phyloP scores from a whole-genome alignment of 2,888 invertebrate genomes.

The Amphipyra berbera region DNA sequence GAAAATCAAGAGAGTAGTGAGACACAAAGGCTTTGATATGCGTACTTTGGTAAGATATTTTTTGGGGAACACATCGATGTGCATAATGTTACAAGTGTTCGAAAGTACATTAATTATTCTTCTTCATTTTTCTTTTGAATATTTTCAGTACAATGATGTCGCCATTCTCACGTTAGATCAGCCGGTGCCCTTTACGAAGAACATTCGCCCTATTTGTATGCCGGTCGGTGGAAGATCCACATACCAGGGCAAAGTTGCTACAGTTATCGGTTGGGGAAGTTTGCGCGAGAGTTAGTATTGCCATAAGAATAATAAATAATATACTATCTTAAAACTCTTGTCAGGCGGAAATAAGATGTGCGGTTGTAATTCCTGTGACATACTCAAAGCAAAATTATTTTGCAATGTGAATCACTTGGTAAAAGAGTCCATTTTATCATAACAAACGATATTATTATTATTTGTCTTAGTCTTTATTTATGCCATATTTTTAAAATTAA shows the following conservation, averaged over 20 bases:
- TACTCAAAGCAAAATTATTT: slow-evolving; percentile 3
- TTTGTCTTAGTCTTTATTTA: too few relatives aligned
- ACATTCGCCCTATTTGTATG: slow-evolving; percentile 94
- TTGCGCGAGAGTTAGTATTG: slow-evolving; percentile 92
- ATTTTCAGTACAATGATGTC: slow-evolving; percentile 94
- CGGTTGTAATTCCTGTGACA: too few relatives aligned
- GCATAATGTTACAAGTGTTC: too few relatives aligned
- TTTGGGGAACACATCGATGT: too few relatives aligned
- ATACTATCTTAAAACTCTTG: too few relatives aligned
- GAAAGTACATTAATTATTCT: not conserved
- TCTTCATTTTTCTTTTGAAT: too few relatives aligned
- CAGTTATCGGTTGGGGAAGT: slow-evolving; percentile 97
- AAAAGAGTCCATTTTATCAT: slow-evolving; percentile 11
- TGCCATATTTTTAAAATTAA: slow-evolving; percentile 7
- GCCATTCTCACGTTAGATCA: slow-evolving; percentile 94
- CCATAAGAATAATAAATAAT: not conserved
- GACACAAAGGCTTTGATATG: slow-evolving; percentile 95
- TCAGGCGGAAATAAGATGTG: too few relatives aligned
- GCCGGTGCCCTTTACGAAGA: slow-evolving; percentile 92
- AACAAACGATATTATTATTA: slow-evolving; percentile 15
- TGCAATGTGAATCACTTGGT: slow-evolving; percentile 7
- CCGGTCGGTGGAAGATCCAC: slow-evolving; percentile 89
- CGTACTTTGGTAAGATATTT: slow-evolving; percentile 91
- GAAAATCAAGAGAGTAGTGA: slow-evolving; percentile 95
- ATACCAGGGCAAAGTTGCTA: slow-evolving; percentile 93